Base-by-base conservation (phyloP, 2,113 vertebrate genomes). In the Atrichornis clamosus region DNA sequence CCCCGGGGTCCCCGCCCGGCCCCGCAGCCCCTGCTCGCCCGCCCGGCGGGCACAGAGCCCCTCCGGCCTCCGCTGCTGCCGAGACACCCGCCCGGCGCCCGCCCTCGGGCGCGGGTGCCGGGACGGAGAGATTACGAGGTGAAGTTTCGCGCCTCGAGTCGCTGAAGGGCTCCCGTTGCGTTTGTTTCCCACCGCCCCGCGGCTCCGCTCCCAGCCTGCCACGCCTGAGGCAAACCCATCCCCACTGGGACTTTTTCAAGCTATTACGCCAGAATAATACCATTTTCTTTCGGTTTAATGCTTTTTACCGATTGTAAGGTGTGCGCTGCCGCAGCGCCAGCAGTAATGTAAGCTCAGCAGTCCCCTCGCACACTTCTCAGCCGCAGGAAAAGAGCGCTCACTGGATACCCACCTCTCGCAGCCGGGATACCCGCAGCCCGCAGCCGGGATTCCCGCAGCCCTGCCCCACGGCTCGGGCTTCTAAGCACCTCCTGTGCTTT, bases 301-400 rank as follows among this genome's bases (percentile, higher is more conserved):
- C 32, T 52, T 39, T 85, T 55, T 10, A 44, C 68, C 4, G 9
- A 6, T 39, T 32, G 37, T 13, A 10, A 11, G 0, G 13, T 5
- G 44, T 4, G 55, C 19, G 0, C 13, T 6, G 41, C 46, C 24
- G 49, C 56, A 89, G 17, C 15, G 24, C 11, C 37, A 10, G 53
- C 24, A 4, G 12, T 4, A 11, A 24, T 42, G 65, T 22, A 47
- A 33, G 3, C 14, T 28, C 52, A 23, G 75, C 70, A 50, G 56
- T 21, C 27, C 14, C 0, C 6, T 33, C 7, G 32, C 5, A 0
- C 1, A 8, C 32, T 32, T 15, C 28, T 23, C 18, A 15, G 30
- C 33, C 1, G 0, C 44, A 20, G 69, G 27, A 52, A 28, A 50
- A 50, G 15, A 1, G 17, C 2, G 0, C 11, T 41, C 55, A 1